These are phyloP conservation scores for Lophotriccus pileatus DNA, from an alignment of 2,797 vertebrate genomes.

Conservation along the genomic window DNA sequence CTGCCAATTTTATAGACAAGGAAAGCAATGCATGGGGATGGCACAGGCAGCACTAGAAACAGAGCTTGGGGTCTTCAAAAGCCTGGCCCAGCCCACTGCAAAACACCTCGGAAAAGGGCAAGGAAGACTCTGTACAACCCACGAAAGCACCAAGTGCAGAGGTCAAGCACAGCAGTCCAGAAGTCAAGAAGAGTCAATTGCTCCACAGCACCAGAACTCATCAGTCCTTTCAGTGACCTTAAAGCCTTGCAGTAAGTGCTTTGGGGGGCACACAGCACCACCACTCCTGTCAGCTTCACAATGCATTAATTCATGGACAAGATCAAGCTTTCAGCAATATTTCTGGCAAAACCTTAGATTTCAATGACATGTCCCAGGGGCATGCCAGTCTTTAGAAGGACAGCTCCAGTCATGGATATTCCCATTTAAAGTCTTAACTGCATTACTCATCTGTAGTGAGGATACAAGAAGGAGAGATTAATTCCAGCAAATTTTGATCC, in stretches of 20 bases:
- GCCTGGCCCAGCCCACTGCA: accelerated
- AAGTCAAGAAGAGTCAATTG: background rate
- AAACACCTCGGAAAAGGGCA: background rate
- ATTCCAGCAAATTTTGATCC: background rate
- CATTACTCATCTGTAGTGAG: background rate
- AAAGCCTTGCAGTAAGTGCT: background rate
- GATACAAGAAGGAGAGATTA: background rate
- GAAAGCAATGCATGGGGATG: background rate
- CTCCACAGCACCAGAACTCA: background rate
- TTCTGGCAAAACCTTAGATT: background rate
- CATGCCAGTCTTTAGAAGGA: background rate
- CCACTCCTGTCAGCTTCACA: background rate
- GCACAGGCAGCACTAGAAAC: background rate
- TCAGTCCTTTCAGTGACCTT: background rate
- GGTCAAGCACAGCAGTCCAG: background rate
- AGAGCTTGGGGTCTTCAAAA: background rate
- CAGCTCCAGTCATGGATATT: background rate
- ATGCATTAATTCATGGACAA: background rate
- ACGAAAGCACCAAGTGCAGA: accelerated
- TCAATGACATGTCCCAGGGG: background rate
- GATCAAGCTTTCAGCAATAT: background rate
- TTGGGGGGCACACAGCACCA: accelerated
- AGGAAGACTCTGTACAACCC: background rate
- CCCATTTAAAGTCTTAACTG: background rate
- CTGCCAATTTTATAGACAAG: background rate